Base-by-base conservation (phyloP, 2,113 vertebrate genomes). In the Irena cyanogastra region DNA sequence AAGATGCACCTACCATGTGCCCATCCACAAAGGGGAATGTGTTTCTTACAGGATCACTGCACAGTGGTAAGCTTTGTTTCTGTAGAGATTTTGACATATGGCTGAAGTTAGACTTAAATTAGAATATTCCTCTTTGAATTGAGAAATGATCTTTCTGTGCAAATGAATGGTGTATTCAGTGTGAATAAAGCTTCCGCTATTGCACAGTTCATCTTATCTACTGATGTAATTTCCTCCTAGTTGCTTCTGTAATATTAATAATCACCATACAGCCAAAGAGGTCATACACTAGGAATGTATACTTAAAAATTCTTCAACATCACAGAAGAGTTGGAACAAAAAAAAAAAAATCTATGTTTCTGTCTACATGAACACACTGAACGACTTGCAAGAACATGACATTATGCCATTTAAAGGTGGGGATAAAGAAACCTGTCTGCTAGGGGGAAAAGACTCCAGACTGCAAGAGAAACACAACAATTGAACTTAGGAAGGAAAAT, bases 101-200 rank as follows among this genome's bases (percentile, higher is more conserved):
- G 97, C 96, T 87, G 87, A 97, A 97, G 89, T 95, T 96, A 90
- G 96, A 81, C 97, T 98, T 98, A 98, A 98, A 98, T 98, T 98
- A 98, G 98, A 98, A 98, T 97, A 97, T 95, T 97, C 91, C 52
- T 77, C 97, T 97, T 94, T 98, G 96, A 98, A 98, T 96, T 96
- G 96, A 98, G 97, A 97, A 96, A 96, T 96, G 97, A 97, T 97
- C 97, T 98, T 97, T 98, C 97, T 97, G 97, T 97, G 90, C 93
- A 96, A 93, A 97, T 98, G 98, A 98, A 98, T 97, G 93, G 98
- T 80, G 97, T 96, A 98, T 98, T 98, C 98, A 98, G 68, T 14
- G 89, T 39, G 91, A 97, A 97, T 96, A 97, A 97, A 97, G 97
- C 97, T 97, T 70, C 97, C 63, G 95, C 95, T 97, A 97, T 97